phyloP scores from a whole-genome alignment of 2,113 vertebrate species.

The Ellobius talpinus region DNA sequence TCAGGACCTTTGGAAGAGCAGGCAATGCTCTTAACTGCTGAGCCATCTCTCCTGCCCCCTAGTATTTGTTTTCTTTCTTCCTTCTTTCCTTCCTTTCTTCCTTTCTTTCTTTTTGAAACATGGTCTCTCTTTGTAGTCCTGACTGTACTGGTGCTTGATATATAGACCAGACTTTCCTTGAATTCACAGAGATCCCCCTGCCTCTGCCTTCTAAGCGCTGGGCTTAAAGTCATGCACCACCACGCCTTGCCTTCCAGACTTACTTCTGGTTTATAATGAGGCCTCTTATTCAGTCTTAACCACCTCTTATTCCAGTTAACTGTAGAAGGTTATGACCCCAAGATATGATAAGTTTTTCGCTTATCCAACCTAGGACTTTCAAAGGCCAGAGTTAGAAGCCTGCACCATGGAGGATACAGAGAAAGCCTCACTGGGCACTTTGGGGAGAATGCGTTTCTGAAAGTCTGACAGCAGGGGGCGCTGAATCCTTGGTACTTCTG shows the following conservation, averaged over 20 bases:
- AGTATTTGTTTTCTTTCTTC: neutral
- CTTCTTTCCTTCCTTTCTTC: no score
- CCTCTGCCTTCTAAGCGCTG: neutral
- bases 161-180: neutral
- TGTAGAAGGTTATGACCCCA: neutral
- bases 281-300: neutral
- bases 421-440: neutral
- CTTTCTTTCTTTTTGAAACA: neutral
- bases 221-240: neutral
- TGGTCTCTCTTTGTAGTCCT: neutral
- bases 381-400: constrained; percentile 19
- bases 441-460: neutral
- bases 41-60: no score
- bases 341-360: neutral
- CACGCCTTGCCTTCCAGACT: neutral
- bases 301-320: neutral
- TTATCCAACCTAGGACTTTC: neutral
- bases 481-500: constrained; percentile 55
- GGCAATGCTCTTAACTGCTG: no score
- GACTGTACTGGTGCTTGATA: neutral
- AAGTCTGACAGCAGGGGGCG: constrained; percentile 71
- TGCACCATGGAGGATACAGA: neutral
- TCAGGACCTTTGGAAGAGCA: no score
- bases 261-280: neutral
- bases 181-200: constrained; percentile 58